Evolutionary conservation across 2,797 vertebrate species (phyloP).

Genomic region (Chelidonichthys spinosus): DNA sequence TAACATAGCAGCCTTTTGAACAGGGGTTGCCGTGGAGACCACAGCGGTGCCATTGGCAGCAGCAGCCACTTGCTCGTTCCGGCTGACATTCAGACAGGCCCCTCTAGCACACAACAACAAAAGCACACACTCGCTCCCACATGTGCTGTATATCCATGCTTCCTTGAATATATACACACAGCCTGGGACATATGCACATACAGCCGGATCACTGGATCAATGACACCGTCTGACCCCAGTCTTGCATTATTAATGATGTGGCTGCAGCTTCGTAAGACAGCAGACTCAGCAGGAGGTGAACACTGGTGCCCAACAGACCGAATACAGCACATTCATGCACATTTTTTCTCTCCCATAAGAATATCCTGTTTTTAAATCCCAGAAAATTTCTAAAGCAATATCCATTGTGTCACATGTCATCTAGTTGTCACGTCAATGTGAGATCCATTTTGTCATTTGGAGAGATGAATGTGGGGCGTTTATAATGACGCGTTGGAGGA

Average conservation of each 20-base stretch:
- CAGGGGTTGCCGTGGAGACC: conserved; percentile 63
- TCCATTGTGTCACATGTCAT: conserved; percentile 51
- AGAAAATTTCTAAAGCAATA: conserved; percentile 53
- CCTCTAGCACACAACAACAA: conserved; percentile 14
- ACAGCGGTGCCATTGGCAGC: conserved; percentile 34
- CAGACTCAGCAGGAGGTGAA: conserved; percentile 25
- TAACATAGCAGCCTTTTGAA: conserved; percentile 38
- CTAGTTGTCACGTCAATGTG: conserved; percentile 56
- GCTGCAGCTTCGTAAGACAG: conserved; percentile 28
- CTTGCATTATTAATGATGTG: conserved; percentile 51
- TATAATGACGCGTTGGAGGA: conserved; percentile 35
- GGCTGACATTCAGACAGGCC: conserved; percentile 62
- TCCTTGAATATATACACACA: conserved; percentile 28
- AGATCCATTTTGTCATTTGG: conserved; percentile 52
- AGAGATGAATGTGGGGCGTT: conserved; percentile 46
- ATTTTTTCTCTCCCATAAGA: background rate
- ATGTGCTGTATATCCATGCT: conserved; percentile 25
- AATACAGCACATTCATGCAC: conserved; percentile 1
- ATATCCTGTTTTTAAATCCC: conserved; percentile 24
- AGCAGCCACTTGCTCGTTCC: conserved; percentile 38
- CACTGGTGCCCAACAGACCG: background rate
- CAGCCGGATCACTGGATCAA: conserved; percentile 22
- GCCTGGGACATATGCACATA: conserved; percentile 36
- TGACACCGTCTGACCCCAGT: conserved; percentile 19
- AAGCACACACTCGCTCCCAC: conserved; percentile 25